Evolutionary conservation across 2,113 vertebrate genomes (phyloP).

Genomic region (Tragelaphus imberbis): DNA sequence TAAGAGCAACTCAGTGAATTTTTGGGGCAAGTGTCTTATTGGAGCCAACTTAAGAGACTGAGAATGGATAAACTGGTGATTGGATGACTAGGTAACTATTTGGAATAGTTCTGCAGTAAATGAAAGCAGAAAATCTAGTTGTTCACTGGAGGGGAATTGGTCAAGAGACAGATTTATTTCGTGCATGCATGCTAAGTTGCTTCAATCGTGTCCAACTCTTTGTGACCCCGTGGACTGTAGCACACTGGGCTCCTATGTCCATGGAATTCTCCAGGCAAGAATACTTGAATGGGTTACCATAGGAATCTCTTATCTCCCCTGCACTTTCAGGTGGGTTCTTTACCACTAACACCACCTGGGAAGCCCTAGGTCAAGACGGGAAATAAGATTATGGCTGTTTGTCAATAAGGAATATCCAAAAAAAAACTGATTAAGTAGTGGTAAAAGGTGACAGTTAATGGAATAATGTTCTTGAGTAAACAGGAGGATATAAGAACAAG

Average conservation of each 20-base stretch:
- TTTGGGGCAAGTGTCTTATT: neutral
- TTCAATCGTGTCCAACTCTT: neutral
- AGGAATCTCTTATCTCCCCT: neutral
- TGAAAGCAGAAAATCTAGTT: neutral
- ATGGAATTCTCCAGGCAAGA: neutral
- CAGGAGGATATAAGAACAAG: neutral
- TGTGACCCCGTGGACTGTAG: neutral
- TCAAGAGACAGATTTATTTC: neutral
- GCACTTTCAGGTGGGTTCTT: neutral
- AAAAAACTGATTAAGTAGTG: neutral
- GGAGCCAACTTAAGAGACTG: neutral
- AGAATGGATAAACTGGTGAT: neutral
- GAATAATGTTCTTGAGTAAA: neutral
- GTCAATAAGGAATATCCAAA: too few relatives aligned
- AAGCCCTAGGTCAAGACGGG: neutral
- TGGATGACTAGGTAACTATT: neutral
- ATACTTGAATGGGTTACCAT: neutral
- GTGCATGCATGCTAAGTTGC: neutral
- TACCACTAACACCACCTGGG: neutral
- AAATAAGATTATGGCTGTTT: neutral
- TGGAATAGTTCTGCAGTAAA: neutral
- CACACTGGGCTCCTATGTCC: rapidly evolving
- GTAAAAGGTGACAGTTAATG: neutral
- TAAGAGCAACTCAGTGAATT: neutral
- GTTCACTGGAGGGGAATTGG: neutral